Conservation (phyloP, 2,113 vertebrate genomes). For the Pimephales promelas region DNA sequence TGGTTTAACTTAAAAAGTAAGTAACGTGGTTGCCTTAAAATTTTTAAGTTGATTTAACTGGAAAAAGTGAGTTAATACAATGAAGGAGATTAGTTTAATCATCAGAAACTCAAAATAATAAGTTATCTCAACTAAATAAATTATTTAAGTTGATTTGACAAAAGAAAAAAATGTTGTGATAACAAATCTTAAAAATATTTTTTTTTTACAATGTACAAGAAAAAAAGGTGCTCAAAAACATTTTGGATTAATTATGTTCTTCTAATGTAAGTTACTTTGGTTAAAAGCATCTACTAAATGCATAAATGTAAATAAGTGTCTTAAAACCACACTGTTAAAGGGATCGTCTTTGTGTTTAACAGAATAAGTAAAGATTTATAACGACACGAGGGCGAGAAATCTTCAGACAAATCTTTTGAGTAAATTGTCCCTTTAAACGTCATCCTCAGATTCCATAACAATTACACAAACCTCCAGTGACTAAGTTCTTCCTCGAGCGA, state of each 20-base stretch:
- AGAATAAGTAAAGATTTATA: not conserved
- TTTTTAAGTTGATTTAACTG: too few species aligned
- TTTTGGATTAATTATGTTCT: not conserved
- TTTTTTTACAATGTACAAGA: too few species aligned
- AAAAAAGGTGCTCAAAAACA: not conserved
- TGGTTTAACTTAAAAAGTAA: too few species aligned
- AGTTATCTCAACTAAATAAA: too few species aligned
- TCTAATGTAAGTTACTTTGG: not conserved
- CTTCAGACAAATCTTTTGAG: not conserved
- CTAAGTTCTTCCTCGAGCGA: not conserved
- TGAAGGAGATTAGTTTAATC: too few species aligned
- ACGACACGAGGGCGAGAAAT: not conserved
- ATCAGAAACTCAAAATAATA: too few species aligned
- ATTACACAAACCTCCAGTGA: conserved; percentile 9
- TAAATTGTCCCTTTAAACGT: not conserved
- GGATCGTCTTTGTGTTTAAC: not conserved
- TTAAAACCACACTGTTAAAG: not conserved
- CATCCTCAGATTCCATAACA: not conserved
- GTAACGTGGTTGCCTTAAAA: too few species aligned
- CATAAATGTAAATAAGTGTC: not conserved
- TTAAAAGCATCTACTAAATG: not conserved
- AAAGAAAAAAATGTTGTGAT: too few species aligned
- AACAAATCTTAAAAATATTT: too few species aligned
- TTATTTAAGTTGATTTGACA: too few species aligned
- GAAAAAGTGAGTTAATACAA: too few species aligned